phyloP scores from a whole-genome alignment of 2,797 vertebrate genomes.

The Chaetophractus vellerosus region DNA sequence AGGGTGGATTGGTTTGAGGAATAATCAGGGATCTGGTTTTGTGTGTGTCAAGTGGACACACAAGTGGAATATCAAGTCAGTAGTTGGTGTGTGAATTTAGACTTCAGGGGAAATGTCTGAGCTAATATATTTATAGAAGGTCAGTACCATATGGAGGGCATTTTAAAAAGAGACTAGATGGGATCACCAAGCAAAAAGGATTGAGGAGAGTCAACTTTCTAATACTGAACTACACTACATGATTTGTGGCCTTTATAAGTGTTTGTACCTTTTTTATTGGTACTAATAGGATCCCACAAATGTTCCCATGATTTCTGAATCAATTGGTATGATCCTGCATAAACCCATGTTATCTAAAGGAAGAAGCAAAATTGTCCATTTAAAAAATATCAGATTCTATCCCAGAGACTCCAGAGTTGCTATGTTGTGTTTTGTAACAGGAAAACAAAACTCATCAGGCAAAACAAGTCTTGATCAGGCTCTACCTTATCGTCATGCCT shows the following conservation, averaged over 20 bases:
- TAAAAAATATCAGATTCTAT: neutral
- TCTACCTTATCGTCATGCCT: neutral
- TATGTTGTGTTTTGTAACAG: neutral
- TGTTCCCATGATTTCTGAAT: neutral
- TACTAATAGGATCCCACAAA: neutral
- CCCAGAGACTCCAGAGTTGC: neutral
- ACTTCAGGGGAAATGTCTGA: neutral
- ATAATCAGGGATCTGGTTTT: neutral
- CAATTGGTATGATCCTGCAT: neutral
- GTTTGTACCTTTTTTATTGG: neutral
- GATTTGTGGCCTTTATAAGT: neutral
- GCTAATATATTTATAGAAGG: neutral
- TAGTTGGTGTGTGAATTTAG: neutral
- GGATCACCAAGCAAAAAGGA: neutral
- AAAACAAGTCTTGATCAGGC: neutral
- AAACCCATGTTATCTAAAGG: neutral
- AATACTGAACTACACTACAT: neutral
- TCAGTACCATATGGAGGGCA: neutral
- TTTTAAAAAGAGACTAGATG: neutral
- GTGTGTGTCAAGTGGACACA: neutral
- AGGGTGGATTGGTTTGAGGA: neutral
- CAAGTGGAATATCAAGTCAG: neutral
- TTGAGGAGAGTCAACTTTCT: neutral
- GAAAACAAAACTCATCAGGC: conserved; percentile 30
- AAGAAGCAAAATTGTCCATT: neutral